A percentile compares a stretch with the other conserved stretches of the same genome.
phyloP scores from a whole-genome alignment of 2,797 vertebrate species.

The Syngnathus rostellatus region DNA sequence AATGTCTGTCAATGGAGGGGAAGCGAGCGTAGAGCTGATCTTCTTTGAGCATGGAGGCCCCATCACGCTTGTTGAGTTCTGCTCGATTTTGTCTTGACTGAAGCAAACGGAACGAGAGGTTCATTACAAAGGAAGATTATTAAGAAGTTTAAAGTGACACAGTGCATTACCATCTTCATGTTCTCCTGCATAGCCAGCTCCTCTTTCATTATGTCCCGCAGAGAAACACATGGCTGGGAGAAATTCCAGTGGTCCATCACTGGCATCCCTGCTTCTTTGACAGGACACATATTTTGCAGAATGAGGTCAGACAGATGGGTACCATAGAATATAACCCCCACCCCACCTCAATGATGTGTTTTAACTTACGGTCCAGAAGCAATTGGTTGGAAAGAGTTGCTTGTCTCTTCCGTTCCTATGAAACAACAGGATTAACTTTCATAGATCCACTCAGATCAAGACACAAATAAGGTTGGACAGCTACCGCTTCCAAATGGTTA shows the following conservation, averaged over 20 bases:
- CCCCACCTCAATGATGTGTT: not conserved
- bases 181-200: slow-evolving; percentile 84
- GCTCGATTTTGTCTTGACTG: slow-evolving; percentile 56
- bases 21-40: slow-evolving; percentile 83
- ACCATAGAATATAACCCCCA: not conserved
- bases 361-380: slow-evolving; percentile 71
- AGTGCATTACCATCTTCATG: slow-evolving; percentile 69
- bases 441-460: not conserved
- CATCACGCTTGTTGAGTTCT: slow-evolving; percentile 73
- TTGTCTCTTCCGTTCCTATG: slow-evolving; percentile 82
- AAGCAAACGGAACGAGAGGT: not conserved
- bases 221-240: slow-evolving; percentile 76
- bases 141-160: not conserved
- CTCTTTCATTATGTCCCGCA: slow-evolving; percentile 91
- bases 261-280: slow-evolving; percentile 55
- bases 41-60: slow-evolving; percentile 83
- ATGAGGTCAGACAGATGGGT: not conserved
- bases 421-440: slow-evolving; percentile 12
- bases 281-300: not conserved
- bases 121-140: not conserved
- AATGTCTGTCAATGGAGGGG: slow-evolving; percentile 83
- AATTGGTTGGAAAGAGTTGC: slow-evolving; percentile 73
- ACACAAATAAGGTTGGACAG: not conserved
- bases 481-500: not conserved
- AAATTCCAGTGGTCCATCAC: slow-evolving; percentile 88